These are phyloP conservation scores for Hoplostethus mediterraneus DNA, from an alignment of 2,797 vertebrate genomes.

Conservation along the genomic window DNA sequence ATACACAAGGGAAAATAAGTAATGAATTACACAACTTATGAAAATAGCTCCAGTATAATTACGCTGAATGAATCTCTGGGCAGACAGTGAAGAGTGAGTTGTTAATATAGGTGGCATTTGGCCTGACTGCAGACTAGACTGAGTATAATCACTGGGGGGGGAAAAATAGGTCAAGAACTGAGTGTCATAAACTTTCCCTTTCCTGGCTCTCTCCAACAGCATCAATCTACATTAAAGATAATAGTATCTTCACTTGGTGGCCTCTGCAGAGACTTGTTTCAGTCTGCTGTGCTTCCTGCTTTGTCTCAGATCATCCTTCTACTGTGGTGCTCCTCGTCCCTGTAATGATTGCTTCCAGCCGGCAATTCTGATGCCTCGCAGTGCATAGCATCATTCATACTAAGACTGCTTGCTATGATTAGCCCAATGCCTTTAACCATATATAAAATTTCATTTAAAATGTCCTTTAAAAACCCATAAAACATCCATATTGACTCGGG, in stretches of 20 bases:
- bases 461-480: conserved; percentile 83
- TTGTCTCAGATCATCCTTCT: conserved; percentile 60
- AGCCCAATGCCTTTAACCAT: conserved; percentile 75
- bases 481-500: conserved; percentile 79
- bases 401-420: conserved; percentile 73
- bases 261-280: conserved; percentile 59
- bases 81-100: not conserved
- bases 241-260: conserved; percentile 56
- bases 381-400: conserved; percentile 71
- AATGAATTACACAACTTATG: not conserved
- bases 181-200: conserved; percentile 43
- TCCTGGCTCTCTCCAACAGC: conserved; percentile 53
- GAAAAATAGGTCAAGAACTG: conserved; percentile 21
- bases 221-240: conserved; percentile 68
- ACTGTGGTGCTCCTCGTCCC: conserved; percentile 51
- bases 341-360: conserved; percentile 69
- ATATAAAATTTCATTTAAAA: conserved; percentile 83
- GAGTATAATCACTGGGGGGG: conserved; percentile 26
- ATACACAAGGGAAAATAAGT: not conserved
- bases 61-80: conserved; percentile 7
- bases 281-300: conserved; percentile 55
- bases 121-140: conserved; percentile 13
- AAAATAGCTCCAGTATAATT: conserved; percentile 10
- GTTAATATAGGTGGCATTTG: conserved; percentile 5
- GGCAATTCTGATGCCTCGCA: conserved; percentile 51